Evolutionary conservation across 2,888 invertebrate species (phyloP), one percentile per base, ranked within the genome.

Genomic region (Mesodorylaimus sp.): DNA sequence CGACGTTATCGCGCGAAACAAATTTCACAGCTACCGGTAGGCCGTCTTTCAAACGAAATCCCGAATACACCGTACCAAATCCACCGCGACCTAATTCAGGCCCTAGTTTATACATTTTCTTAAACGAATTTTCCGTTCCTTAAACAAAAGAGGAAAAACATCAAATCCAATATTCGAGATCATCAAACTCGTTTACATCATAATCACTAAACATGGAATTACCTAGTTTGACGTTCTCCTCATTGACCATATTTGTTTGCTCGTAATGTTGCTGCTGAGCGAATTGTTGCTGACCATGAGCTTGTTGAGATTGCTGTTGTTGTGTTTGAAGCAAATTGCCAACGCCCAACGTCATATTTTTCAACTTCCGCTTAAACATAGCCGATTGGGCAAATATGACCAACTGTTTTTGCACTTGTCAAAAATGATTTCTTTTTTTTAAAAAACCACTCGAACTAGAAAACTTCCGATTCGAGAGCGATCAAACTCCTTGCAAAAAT

Each of bases 71-170:
- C 36, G 59, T 56, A 3, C 48, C 61, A 51, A 62, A 61, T 3
- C 61, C 61, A 29, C 61, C 61, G 10, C 61, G 58, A 21, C 61
- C 61, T 28, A 61, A 49, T 47, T 61, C 61, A 16, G 60, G 54
- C 2, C 61, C 61, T 25, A 62, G 44, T 36, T 55, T 50, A 53
- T 62, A 61, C 23, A 47, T 53, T 41, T 53, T 51, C 48, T 60
- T 57, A 56, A 61, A 61, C 46, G 44, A 43, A 26, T 7, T 43
- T 26, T 24, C 27, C 7, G 7, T 21, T 19, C 13, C 41, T 39
- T 13, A 21, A 39, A 39, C 21, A 39, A 21, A 39, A n/a, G n/a
- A n/a, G n/a, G n/a, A 39, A 39, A 39, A 39, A 39, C 10, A n/a
- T 16, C 10, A 13, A 21, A 7, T 21, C 41, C 41, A 32, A 13